phyloP scores from a whole-genome alignment of 53 echinoderm and acorn worm genomes.

The Echinarachnius parma region DNA sequence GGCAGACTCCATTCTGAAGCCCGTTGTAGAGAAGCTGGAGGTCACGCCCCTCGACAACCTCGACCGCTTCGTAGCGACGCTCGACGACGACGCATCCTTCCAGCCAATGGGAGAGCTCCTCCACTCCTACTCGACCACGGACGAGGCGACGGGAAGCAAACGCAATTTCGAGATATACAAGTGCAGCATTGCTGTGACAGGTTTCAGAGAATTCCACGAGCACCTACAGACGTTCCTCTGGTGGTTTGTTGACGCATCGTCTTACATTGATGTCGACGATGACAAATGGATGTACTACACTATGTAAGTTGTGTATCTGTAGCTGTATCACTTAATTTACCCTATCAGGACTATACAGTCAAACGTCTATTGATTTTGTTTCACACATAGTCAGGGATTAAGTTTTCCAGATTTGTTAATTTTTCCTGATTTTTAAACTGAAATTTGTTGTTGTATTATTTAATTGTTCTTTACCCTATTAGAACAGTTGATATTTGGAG shows the following conservation, averaged over 20 bases:
- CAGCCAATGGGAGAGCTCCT: slow-evolving; percentile 70
- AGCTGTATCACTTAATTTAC: no score
- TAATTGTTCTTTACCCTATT: no score
- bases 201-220: slow-evolving; percentile 69
- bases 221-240: slow-evolving; percentile 89
- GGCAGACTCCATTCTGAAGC: slow-evolving; percentile 79
- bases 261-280: slow-evolving; percentile 87
- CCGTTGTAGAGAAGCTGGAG: slow-evolving; percentile 79
- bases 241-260: slow-evolving; percentile 91
- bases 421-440: no score
- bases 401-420: no score
- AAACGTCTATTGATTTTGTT: no score
- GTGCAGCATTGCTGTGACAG: slow-evolving; percentile 55
- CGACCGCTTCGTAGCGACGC: slow-evolving; percentile 62
- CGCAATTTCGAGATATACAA: slow-evolving; percentile 83
- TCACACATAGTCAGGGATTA: no score
- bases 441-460: no score
- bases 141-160: not conserved
- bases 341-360: no score
- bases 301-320: slow-evolving; percentile 83
- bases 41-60: slow-evolving; percentile 70
- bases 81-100: slow-evolving; percentile 68
- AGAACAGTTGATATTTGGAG: no score
- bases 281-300: slow-evolving; percentile 82
- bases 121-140: slow-evolving; percentile 61